Percentiles rank a stretch among this genome's conserved stretches.
These are phyloP conservation scores for Littorina saxatilis DNA, from an alignment of 1,140 invertebrate species.

Conservation along the genomic window DNA sequence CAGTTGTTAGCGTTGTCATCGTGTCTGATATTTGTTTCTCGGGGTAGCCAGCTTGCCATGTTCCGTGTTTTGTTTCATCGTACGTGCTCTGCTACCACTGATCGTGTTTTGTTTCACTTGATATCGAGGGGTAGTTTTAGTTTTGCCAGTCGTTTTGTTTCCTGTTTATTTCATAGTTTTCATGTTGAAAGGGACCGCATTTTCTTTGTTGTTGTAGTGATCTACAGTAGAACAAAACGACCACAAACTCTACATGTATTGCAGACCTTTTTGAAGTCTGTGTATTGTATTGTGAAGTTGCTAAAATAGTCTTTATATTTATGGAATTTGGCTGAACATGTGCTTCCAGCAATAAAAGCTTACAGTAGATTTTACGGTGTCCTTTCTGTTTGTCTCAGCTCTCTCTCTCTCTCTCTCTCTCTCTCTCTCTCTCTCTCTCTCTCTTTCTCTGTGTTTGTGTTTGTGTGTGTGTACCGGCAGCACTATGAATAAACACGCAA, in stretches of 20 bases:
- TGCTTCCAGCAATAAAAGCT: constrained; percentile 40
- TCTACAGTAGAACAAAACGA: constrained; percentile 33
- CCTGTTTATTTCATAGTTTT: constrained; percentile 17
- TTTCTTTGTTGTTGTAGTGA: constrained; percentile 24
- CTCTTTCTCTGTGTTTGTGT: too few relatives aligned
- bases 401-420: constrained; percentile 16
- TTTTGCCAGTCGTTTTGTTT: constrained; percentile 2
- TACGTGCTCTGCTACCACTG: too few relatives aligned
- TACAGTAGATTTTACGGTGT: constrained; percentile 26
- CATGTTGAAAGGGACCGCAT: constrained; percentile 35
- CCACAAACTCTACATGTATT: constrained; percentile 30
- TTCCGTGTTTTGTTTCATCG: background rate
- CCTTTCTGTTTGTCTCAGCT: background rate
- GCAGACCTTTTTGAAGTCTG: constrained; percentile 33
- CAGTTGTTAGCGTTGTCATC: constrained; percentile 1
- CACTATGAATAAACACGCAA: too few relatives aligned
- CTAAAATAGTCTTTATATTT: constrained; percentile 40
- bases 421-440: background rate
- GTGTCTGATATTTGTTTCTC: background rate
- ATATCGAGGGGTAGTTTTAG: constrained; percentile 15
- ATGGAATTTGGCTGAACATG: constrained; percentile 40
- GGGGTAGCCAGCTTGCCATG: constrained; percentile 18
- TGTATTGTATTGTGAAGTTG: constrained; percentile 35
- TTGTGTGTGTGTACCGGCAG: too few relatives aligned
- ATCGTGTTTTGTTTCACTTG: constrained; percentile 17